Evolutionary conservation across 2,797 vertebrate genomes (phyloP).

Genomic region (Crocodylus rhombifer): DNA sequence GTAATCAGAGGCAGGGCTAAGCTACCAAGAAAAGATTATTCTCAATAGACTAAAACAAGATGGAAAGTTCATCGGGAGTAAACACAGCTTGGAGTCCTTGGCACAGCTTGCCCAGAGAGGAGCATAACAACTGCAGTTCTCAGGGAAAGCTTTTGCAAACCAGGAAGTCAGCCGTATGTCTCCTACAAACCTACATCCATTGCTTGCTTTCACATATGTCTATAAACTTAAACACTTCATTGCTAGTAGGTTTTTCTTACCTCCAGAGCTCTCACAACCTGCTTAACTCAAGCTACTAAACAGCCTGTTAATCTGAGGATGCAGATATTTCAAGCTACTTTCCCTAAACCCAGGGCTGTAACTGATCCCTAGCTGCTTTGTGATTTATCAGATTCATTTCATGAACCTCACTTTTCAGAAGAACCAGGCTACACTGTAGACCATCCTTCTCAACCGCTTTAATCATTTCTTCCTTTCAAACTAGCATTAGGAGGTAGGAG

Average conservation of each 20-base stretch:
- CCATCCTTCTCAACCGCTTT: background rate
- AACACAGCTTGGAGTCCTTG: background rate
- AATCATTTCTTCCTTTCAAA: background rate
- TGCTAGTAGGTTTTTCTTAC: background rate
- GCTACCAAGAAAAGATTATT: slow-evolving; percentile 1
- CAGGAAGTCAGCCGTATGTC: background rate
- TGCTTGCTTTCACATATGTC: background rate
- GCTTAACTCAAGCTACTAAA: background rate
- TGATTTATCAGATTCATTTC: background rate
- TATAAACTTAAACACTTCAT: background rate
- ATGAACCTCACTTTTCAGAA: slow-evolving; percentile 43
- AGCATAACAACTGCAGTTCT: background rate
- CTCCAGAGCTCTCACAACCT: background rate
- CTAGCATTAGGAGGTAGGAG: background rate
- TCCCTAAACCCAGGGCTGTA: slow-evolving; percentile 3
- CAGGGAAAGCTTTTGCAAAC: background rate
- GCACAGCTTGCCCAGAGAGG: fast-evolving
- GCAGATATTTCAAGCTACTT: slow-evolving; percentile 24
- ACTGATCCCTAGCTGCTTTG: background rate
- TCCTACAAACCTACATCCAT: background rate
- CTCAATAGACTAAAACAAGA: background rate
- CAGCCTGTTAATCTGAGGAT: background rate
- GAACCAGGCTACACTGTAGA: background rate
- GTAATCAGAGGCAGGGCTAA: background rate
- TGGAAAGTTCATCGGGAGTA: background rate